A percentile compares a stretch with the other conserved stretches of the same genome.
phyloP scores from a whole-genome alignment of 92 coral and sea anemone genomes.

The Phenganax stokvisi region DNA sequence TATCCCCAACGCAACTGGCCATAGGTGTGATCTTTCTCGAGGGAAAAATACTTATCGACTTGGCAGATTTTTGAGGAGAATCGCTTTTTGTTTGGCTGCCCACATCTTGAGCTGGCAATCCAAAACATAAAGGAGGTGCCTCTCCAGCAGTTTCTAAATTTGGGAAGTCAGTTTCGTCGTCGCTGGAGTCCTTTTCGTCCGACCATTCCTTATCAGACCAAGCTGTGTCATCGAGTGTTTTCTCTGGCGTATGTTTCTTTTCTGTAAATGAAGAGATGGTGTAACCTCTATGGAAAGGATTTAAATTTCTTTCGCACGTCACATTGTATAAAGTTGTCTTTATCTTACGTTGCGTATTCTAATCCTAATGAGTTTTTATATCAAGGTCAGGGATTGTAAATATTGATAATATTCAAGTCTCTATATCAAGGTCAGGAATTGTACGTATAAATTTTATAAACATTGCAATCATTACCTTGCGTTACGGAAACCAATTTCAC shows the following conservation, averaged over 20 bases:
- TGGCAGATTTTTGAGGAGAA: background rate
- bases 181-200: slow-evolving; percentile 21
- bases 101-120: slow-evolving; percentile 78
- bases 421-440: background rate
- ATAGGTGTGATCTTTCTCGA: slow-evolving; percentile 9
- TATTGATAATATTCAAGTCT: too few species aligned
- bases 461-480: slow-evolving; percentile 7
- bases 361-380: background rate
- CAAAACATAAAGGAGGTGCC: slow-evolving; percentile 57
- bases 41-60: background rate
- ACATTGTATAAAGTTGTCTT: too few species aligned
- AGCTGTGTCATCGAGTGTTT: background rate
- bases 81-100: slow-evolving; percentile 48
- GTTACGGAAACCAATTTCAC: slow-evolving; percentile 26
- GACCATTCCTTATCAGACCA: slow-evolving; percentile 39
- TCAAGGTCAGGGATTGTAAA: background rate
- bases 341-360: background rate
- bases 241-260: background rate
- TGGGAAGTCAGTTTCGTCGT: slow-evolving; percentile 21
- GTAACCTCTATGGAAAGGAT: too few species aligned
- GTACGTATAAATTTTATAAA: background rate
- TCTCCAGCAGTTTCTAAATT: slow-evolving; percentile 42
- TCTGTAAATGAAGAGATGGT: background rate
- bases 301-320: too few species aligned
- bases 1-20: background rate